Percentiles rank a stretch among this genome's conserved stretches.
Evolutionary conservation across 2,888 invertebrate genomes (phyloP).

Genomic region (Agrotis ipsilon): DNA sequence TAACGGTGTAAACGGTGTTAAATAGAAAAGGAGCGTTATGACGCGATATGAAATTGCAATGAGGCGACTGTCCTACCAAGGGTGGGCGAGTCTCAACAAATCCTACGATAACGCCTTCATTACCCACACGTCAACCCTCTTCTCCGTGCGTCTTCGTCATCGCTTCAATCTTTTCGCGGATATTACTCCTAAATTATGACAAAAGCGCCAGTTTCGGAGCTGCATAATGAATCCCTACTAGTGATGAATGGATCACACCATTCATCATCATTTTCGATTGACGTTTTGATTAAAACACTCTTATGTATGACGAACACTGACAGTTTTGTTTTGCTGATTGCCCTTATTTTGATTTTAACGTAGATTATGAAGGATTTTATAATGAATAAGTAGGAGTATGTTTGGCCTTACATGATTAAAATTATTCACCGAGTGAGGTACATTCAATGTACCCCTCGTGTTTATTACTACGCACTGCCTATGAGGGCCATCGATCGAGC

Average conservation of each 20-base stretch:
- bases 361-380: neutral
- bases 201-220: conserved; percentile 80
- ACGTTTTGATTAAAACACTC: conserved; percentile 70
- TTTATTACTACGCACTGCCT: too few relatives aligned
- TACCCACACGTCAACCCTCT: conserved; percentile 89
- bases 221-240: conserved; percentile 80
- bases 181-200: conserved; percentile 89
- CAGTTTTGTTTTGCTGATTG: conserved; percentile 8
- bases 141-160: conserved; percentile 84
- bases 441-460: too few relatives aligned
- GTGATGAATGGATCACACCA: conserved; percentile 82
- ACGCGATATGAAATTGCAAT: conserved; percentile 80
- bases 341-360: neutral
- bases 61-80: conserved; percentile 63
- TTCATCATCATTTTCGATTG: conserved; percentile 72
- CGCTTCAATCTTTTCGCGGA: conserved; percentile 88
- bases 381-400: too few relatives aligned
- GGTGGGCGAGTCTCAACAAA: conserved; percentile 74
- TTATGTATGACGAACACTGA: conserved; percentile 38
- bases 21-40: conserved; percentile 72
- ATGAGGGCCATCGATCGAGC: too few relatives aligned
- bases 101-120: conserved; percentile 87
- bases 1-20: conserved; percentile 60
- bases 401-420: too few relatives aligned
- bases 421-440: too few relatives aligned